Evolutionary conservation across 2,797 vertebrate genomes (phyloP).

Genomic region (Apodemus agrarius): DNA sequence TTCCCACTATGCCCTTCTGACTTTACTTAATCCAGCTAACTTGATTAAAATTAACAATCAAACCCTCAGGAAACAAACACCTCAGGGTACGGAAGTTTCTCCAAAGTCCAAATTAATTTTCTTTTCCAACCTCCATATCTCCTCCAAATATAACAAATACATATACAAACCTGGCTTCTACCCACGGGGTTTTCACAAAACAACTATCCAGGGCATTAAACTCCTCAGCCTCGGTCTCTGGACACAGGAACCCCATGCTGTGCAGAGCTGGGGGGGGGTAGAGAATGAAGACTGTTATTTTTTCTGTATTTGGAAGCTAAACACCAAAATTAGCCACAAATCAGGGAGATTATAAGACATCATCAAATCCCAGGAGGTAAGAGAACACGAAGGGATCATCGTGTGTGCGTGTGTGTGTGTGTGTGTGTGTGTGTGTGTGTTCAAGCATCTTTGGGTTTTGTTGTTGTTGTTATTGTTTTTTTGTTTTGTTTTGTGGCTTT

Average conservation of each 20-base stretch:
- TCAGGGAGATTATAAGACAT: neutral
- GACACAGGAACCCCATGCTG: neutral
- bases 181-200: neutral
- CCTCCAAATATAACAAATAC: too few species aligned
- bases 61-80: too few species aligned
- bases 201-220: neutral
- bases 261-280: neutral
- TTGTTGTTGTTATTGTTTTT: too few species aligned
- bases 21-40: neutral
- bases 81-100: neutral
- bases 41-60: neutral
- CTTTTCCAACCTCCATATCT: neutral
- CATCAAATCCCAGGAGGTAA: neutral
- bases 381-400: neutral
- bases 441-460: too few species aligned
- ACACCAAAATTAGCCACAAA: neutral
- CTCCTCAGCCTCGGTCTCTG: neutral
- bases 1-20: neutral
- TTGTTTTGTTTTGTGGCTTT: neutral
- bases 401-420: neutral
- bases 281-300: neutral
- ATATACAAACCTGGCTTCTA: neutral
- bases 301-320: neutral
- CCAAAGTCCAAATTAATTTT: neutral
- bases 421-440: too few species aligned